Conservation (phyloP, 2,113 vertebrate genomes). For the Eclectus roratus region DNA sequence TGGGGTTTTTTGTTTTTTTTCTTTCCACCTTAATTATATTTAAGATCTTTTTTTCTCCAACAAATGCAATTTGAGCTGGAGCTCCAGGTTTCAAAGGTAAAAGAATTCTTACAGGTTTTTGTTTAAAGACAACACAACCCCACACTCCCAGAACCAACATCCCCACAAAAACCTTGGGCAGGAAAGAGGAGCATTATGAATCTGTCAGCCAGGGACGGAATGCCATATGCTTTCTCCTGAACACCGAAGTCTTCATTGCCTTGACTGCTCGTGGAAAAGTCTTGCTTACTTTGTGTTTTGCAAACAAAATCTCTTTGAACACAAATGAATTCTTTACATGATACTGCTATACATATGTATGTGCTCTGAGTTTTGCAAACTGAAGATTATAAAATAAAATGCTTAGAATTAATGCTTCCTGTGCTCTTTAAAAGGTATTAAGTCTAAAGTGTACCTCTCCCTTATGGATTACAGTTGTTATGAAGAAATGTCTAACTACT, state of each 20-base stretch:
- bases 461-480: accelerated
- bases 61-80: neutral
- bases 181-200: accelerated
- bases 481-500: neutral
- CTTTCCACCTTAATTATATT: neutral
- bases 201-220: neutral
- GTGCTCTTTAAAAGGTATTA: accelerated
- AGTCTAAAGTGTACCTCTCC: accelerated
- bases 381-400: accelerated
- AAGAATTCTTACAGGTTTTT: neutral
- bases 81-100: neutral
- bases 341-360: accelerated
- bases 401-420: neutral
- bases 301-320: neutral
- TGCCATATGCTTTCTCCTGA: neutral
- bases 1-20: neutral
- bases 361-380: neutral
- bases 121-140: neutral
- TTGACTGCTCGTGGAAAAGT: accelerated
- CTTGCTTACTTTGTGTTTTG: neutral
- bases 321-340: neutral
- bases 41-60: neutral
- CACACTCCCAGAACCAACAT: accelerated
- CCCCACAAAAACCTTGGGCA: too few species aligned
- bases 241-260: accelerated